A percentile compares a stretch with the other conserved stretches of the same genome.
Evolutionary conservation across 2,888 invertebrate species (phyloP).

Genomic region (Azorinus chamasolen): DNA sequence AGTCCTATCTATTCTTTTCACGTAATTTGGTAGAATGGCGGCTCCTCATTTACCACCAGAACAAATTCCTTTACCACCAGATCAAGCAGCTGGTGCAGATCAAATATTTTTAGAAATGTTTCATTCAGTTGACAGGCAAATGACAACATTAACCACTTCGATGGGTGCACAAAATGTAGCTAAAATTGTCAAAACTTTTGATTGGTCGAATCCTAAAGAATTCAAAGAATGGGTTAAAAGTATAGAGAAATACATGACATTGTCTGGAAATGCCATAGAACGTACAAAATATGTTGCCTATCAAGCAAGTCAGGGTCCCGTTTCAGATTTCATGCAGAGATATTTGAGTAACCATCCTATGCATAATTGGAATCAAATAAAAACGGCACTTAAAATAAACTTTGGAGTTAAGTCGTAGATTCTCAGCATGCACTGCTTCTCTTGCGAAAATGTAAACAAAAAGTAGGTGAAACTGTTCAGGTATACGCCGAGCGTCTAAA

Average conservation of each 20-base stretch:
- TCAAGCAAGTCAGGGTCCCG: constrained; percentile 32
- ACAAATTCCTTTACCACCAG: too few species aligned
- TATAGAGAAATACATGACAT: constrained; percentile 29
- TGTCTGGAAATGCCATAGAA: constrained; percentile 2
- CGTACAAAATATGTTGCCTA: constrained; percentile 18
- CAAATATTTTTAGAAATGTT: constrained; percentile 4
- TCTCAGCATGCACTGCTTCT: constrained; percentile 36
- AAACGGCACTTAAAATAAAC: constrained; percentile 13
- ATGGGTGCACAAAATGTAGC: constrained; percentile 30
- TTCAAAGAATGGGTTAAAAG: constrained; percentile 39
- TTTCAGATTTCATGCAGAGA: constrained; percentile 35
- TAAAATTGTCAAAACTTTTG: constrained; percentile 23
- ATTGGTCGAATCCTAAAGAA: constrained; percentile 16
- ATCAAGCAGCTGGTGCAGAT: too few species aligned
- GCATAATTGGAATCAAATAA: constrained; percentile 11
- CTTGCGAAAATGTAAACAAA: constrained; percentile 30
- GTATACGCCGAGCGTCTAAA: constrained; percentile 30
- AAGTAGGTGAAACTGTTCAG: constrained; percentile 18
- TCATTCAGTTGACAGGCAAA: constrained; percentile 7
- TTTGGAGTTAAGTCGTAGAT: constrained; percentile 45
- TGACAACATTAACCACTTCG: constrained; percentile 10
- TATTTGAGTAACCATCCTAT: constrained; percentile 14
- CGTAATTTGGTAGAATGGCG: too few species aligned
- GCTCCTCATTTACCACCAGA: too few species aligned
- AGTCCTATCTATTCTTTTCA: too few species aligned